phyloP scores from a whole-genome alignment of 2,888 invertebrate genomes.

The Pachliopta kotzebuea region DNA sequence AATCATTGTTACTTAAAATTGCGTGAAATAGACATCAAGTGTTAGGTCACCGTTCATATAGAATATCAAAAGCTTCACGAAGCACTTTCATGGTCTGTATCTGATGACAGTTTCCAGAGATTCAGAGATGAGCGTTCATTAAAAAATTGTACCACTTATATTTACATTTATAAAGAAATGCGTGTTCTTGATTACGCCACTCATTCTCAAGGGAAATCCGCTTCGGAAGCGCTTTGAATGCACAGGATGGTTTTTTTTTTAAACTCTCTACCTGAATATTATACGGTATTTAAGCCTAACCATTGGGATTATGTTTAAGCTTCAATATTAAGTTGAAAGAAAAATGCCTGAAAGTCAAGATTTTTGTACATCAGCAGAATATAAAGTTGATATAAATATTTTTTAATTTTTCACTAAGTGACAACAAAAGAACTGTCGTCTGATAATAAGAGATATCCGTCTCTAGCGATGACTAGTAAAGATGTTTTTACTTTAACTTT shows the following conservation, averaged over 20 bases:
- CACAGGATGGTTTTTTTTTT: slow-evolving; percentile 5
- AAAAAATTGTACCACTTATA: background rate
- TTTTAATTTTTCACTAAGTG: no score
- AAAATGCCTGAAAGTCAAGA: background rate
- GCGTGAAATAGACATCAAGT: no score
- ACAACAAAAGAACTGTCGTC: no score
- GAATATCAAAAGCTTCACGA: no score
- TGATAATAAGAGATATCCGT: no score
- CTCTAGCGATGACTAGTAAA: no score
- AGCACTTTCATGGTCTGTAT: no score
- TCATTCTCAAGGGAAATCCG: slow-evolving; percentile 18
- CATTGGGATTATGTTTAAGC: background rate
- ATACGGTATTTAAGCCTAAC: slow-evolving; percentile 13
- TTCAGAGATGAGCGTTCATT: background rate
- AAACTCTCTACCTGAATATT: slow-evolving; percentile 1
- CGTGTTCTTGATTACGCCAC: slow-evolving; percentile 15
- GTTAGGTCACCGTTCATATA: no score
- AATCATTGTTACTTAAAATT: no score
- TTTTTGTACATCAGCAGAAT: background rate
- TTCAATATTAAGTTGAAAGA: background rate
- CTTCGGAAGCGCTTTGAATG: slow-evolving; percentile 5
- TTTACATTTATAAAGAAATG: background rate
- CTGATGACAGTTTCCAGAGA: no score
- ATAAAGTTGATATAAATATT: no score
- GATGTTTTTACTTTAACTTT: no score